A percentile compares a stretch with the other conserved stretches of the same genome.
phyloP scores from a whole-genome alignment of 2,888 invertebrate genomes.

The Orchesella flavescens region DNA sequence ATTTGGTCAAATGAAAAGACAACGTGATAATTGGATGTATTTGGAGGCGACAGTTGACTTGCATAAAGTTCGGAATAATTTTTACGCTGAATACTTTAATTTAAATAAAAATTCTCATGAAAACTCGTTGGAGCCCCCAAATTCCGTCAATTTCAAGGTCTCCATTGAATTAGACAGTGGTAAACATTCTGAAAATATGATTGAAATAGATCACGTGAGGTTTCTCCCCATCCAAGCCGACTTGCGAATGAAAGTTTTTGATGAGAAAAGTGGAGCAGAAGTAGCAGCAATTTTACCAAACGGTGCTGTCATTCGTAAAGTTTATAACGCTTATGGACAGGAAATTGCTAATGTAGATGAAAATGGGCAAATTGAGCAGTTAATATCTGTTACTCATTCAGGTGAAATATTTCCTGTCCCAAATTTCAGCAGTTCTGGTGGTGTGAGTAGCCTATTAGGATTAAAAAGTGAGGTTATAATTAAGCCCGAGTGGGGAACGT shows the following conservation, averaged over 20 bases:
- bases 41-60: conserved; percentile 33
- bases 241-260: conserved; percentile 6
- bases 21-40: conserved; percentile 18
- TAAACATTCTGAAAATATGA: neutral
- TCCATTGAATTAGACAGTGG: neutral
- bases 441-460: no score
- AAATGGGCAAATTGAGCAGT: neutral
- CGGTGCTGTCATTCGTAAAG: neutral
- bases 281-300: neutral
- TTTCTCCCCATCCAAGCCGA: conserved; percentile 23
- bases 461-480: neutral
- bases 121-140: neutral
- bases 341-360: conserved; percentile 1
- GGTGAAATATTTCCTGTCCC: conserved; percentile 11
- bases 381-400: neutral
- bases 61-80: neutral
- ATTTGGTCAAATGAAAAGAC: conserved; percentile 8
- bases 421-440: no score
- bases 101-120: neutral
- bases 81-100: neutral
- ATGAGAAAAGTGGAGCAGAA: neutral
- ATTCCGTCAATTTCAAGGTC: neutral
- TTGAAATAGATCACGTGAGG: conserved; percentile 43
- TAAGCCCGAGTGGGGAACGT: neutral
- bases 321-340: neutral